Conservation (phyloP, 2,113 vertebrate genomes). For the Gadus macrocephalus region DNA sequence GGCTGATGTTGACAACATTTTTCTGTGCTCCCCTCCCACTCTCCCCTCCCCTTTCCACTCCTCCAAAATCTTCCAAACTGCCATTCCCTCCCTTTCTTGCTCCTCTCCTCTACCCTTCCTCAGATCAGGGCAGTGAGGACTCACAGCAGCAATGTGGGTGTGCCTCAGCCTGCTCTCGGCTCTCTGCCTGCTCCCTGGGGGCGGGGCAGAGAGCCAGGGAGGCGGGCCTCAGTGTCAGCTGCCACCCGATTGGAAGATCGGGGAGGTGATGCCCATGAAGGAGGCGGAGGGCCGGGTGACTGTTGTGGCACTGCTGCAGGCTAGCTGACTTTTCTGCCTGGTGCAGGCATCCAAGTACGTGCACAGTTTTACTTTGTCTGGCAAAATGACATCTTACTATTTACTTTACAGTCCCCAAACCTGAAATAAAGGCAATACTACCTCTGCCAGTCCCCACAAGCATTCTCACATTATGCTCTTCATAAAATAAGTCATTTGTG, state of each 20-base stretch:
- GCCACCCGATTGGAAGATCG: constrained; percentile 79
- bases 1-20: constrained; percentile 14
- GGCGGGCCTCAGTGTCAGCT: constrained; percentile 71
- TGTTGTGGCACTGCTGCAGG: constrained; percentile 87
- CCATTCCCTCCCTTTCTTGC: background rate
- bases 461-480: too few species aligned
- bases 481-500: too few species aligned
- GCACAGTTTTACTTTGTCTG: background rate
- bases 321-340: constrained; percentile 90
- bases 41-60: background rate
- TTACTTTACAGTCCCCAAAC: background rate
- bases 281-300: constrained; percentile 75
- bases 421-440: background rate
- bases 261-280: constrained; percentile 79
- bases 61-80: background rate
- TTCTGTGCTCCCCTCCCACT: background rate
- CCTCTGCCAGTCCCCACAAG: too few species aligned
- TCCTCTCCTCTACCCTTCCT: constrained; percentile 9
- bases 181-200: constrained; percentile 84
- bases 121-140: constrained; percentile 36
- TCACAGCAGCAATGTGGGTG: constrained; percentile 77
- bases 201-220: constrained; percentile 77
- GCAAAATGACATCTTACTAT: background rate
- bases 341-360: constrained; percentile 87
- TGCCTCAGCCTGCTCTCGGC: constrained; percentile 80